phyloP scores from a whole-genome alignment of 1,140 invertebrate genomes.

The Macrostomum lignano region DNA sequence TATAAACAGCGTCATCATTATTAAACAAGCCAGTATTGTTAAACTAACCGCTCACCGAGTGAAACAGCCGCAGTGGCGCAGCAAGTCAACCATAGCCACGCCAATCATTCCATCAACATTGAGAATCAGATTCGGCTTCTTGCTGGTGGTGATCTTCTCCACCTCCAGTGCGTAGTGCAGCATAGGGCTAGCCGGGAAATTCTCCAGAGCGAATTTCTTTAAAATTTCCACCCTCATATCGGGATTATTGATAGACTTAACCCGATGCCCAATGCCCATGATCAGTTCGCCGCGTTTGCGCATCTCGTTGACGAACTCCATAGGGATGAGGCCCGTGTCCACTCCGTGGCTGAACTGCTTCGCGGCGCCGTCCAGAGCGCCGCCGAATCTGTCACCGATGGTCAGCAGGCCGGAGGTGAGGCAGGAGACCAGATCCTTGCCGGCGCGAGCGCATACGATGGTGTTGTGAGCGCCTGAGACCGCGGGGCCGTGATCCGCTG shows the following conservation, averaged over 20 bases:
- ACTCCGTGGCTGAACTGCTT: conserved; percentile 79
- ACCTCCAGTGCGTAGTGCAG: conserved; percentile 81
- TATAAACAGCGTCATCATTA: background rate
- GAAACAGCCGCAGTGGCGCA: conserved; percentile 42
- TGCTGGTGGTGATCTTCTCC: conserved; percentile 90
- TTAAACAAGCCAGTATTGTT: conserved; percentile 4
- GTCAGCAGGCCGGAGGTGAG: conserved; percentile 78
- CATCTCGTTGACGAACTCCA: conserved; percentile 94
- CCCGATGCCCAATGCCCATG: conserved; percentile 90
- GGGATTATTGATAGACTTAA: conserved; percentile 85
- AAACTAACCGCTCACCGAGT: conserved; percentile 39
- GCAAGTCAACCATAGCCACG: conserved; percentile 76
- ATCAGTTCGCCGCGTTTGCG: conserved; percentile 83
- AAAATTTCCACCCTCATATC: conserved; percentile 83
- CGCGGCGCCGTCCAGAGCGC: conserved; percentile 79
- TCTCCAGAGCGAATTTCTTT: conserved; percentile 70
- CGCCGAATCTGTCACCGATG: conserved; percentile 92
- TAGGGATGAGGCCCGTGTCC: conserved; percentile 65
- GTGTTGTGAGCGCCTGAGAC: conserved; percentile 97
- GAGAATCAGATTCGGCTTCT: conserved; percentile 88
- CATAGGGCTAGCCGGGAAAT: conserved; percentile 67
- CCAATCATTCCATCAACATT: conserved; percentile 97
- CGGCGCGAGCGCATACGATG: conserved; percentile 87
- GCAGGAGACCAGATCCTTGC: conserved; percentile 89
- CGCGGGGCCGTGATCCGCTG: conserved; percentile 94